Evolutionary conservation across 2,113 vertebrate genomes (phyloP).

Genomic region (Erythrocebus patas): DNA sequence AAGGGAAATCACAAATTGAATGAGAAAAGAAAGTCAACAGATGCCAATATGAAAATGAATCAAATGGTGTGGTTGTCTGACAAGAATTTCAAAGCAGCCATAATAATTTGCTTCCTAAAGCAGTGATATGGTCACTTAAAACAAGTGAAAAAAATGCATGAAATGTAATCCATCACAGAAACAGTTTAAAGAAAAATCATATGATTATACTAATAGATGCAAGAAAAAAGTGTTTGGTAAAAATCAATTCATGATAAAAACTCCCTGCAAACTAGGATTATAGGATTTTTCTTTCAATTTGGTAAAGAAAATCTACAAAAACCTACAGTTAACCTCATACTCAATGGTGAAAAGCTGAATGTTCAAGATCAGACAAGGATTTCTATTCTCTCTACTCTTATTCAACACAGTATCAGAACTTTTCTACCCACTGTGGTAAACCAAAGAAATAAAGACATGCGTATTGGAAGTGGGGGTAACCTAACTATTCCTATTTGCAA

Average conservation of each 20-base stretch:
- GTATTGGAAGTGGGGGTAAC: not conserved
- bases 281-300: not conserved
- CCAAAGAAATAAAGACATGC: not conserved
- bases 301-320: not conserved
- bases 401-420: not conserved
- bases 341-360: not conserved
- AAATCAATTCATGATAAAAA: not conserved
- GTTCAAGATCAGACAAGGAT: not conserved
- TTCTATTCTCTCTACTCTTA: not conserved
- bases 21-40: not conserved
- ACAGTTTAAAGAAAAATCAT: not conserved
- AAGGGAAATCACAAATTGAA: not conserved
- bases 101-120: not conserved
- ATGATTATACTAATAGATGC: not conserved
- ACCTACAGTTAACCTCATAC: not conserved
- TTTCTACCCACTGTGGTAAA: not conserved
- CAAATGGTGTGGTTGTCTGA: not conserved
- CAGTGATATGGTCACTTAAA: not conserved
- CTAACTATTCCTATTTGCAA: not conserved
- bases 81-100: not conserved
- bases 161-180: not conserved
- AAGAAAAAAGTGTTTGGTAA: not conserved
- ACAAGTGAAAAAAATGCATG: not conserved
- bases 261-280: not conserved
- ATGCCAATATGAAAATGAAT: not conserved